Base-by-base conservation (phyloP, 2,113 vertebrate genomes). In the Neogale vison region DNA sequence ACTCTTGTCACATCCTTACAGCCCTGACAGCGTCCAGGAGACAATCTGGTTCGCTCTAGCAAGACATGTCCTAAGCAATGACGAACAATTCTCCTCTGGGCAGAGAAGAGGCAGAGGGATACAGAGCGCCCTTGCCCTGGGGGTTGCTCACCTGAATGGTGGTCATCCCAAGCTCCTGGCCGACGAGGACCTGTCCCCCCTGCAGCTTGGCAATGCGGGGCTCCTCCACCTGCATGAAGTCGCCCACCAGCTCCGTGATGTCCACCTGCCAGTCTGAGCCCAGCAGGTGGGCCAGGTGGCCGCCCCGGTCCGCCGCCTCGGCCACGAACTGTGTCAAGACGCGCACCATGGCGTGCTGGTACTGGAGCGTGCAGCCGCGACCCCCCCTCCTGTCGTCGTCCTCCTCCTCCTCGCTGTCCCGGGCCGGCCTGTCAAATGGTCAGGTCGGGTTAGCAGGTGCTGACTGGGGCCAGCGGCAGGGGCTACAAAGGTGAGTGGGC, bases 251-350 rank as follows among this genome's bases (percentile, higher is more conserved):
- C 96, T 99, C 98, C 0, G 99, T 99, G 96, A 99, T 99, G 97
- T 99, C 99, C 89, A 99, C 98, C 97, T 99, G 99, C 99, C 99
- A 99, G 98, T 99, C 99, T 0, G 99, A 98, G 95, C 99, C 99
- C 98, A 99, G 98, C 95, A 99, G 98, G 96, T 98, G 99, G 76
- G 98, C 98, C 74, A 98, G 98, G 7, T 98, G 99, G 0, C 99
- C 98, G 0, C 99, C 98, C 0, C 99, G 98, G n/a, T 99, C 99
- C 0, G 98, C 92, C 1, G 98, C 98, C 95, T 99, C 99, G 0
- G 99, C 99, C 94, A 99, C 99, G 0, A 99, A 99, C 98, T 99
- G 99, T 0, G 99, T 99, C 13, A 99, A 97, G 88, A 99, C 99
- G 6, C 99, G 98, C 71, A 99, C 99, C 97, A 98, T 97, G 2